A percentile compares a stretch with the other conserved stretches of the same genome.
Evolutionary conservation across 1,140 invertebrate species (phyloP).

Genomic region (Trinorchestia longiramus): DNA sequence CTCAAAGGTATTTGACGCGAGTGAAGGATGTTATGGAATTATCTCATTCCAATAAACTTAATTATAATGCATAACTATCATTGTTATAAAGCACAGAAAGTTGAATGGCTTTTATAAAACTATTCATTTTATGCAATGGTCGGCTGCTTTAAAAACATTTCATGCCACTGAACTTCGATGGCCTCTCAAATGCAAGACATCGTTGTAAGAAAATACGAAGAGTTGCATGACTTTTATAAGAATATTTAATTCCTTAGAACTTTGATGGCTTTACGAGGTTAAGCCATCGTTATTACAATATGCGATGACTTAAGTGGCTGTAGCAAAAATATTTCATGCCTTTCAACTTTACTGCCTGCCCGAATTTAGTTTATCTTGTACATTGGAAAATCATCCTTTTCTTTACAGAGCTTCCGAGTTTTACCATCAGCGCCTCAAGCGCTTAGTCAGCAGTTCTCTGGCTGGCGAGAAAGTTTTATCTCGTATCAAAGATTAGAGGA

Average conservation of each 20-base stretch:
- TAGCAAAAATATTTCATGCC: neutral
- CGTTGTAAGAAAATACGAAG: neutral
- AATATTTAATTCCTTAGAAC: neutral
- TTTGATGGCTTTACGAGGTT: neutral
- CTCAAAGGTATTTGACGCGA: neutral
- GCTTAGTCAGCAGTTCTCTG: slow-evolving; percentile 49
- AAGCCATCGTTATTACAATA: neutral
- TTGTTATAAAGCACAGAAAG: neutral
- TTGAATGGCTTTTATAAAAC: neutral
- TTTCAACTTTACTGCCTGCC: neutral
- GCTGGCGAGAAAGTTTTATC: slow-evolving; percentile 37
- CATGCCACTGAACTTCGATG: neutral
- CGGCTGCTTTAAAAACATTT: neutral
- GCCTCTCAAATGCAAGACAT: neutral
- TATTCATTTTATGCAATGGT: neutral
- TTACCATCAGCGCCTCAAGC: slow-evolving; percentile 35
- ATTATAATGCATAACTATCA: neutral
- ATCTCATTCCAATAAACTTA: neutral
- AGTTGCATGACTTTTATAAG: neutral
- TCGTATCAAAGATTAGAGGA: slow-evolving; percentile 55
- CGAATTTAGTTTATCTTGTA: slow-evolving; percentile 50
- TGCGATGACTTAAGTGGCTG: neutral
- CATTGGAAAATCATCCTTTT: slow-evolving; percentile 45
- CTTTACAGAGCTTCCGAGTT: slow-evolving; percentile 47
- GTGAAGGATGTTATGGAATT: neutral